phyloP scores from a whole-genome alignment of 1,140 invertebrate genomes.

The Drosophila santomea region DNA sequence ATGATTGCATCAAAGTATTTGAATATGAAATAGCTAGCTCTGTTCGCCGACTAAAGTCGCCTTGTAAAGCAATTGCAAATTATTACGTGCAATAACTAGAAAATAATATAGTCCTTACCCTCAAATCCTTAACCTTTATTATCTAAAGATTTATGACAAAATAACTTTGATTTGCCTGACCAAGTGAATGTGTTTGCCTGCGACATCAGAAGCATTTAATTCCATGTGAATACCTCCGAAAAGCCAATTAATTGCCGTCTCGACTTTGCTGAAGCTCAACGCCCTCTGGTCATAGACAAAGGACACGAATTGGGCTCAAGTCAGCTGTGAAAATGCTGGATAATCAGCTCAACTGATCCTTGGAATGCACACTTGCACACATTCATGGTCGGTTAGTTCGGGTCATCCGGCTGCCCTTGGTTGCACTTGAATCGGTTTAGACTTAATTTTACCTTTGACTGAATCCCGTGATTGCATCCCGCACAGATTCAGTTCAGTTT shows the following conservation, averaged over 20 bases:
- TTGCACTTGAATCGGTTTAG: constrained; percentile 30
- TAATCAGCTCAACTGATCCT: constrained; percentile 25
- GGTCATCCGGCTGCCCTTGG: constrained; percentile 7
- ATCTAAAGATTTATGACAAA: too few relatives aligned
- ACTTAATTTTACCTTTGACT: constrained; percentile 49
- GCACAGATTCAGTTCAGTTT: not conserved
- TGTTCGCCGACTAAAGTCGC: too few relatives aligned
- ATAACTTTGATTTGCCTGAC: not conserved
- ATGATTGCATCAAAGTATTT: constrained; percentile 22
- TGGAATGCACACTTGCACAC: constrained; percentile 18
- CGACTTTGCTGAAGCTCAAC: not conserved
- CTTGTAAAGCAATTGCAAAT: too few relatives aligned
- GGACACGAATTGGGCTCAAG: constrained; percentile 33
- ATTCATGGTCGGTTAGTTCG: constrained; percentile 1
- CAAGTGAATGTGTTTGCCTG: constrained; percentile 7
- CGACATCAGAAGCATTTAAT: constrained; percentile 1
- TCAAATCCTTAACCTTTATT: too few relatives aligned
- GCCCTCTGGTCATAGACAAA: constrained; percentile 24
- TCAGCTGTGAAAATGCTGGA: constrained; percentile 63
- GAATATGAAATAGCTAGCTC: constrained; percentile 25
- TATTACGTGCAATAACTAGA: too few relatives aligned
- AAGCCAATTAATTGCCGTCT: constrained; percentile 35
- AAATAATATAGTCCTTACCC: too few relatives aligned
- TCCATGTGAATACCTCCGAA: constrained; percentile 14
- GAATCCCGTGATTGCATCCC: constrained; percentile 17